These are phyloP conservation scores for Pseudomyrmex sp. DNA, from an alignment of 1,140 invertebrate species.

Conservation along the genomic window DNA sequence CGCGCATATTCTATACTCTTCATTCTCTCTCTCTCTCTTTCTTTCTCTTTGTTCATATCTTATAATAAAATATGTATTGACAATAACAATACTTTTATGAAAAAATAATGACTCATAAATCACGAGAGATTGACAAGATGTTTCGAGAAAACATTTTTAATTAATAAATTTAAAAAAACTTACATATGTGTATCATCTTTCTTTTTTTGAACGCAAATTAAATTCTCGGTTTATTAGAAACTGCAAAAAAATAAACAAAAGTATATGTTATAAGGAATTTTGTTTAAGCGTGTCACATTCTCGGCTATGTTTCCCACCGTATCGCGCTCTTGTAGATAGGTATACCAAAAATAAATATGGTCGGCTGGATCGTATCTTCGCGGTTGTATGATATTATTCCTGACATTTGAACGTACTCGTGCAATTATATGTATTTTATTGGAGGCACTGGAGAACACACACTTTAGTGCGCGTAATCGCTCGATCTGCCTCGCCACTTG, in stretches of 20 bases:
- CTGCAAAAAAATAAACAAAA: conserved; percentile 8
- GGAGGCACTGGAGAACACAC: conserved; percentile 70
- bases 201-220: not conserved
- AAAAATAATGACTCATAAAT: not conserved
- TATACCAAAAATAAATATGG: conserved; percentile 62
- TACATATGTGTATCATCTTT: too few relatives aligned
- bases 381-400: conserved; percentile 69
- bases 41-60: conserved; percentile 14
- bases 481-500: conserved; percentile 75
- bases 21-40: not conserved
- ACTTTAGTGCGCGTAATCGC: conserved; percentile 78
- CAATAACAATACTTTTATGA: conserved; percentile 22
- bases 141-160: not conserved
- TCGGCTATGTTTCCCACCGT: not conserved
- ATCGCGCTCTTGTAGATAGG: not conserved
- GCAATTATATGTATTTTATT: conserved; percentile 83
- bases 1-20: conserved; percentile 9
- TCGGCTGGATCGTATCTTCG: conserved; percentile 61
- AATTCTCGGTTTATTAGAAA: conserved; percentile 9
- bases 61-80: conserved; percentile 20
- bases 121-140: not conserved
- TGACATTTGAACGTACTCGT: conserved; percentile 48
- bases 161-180: too few relatives aligned
- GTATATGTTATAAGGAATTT: not conserved
- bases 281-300: not conserved